A percentile compares a stretch with the other conserved stretches of the same genome.
Conservation (phyloP, 1,140 invertebrate species). For the Hormaphis cornu region DNA sequence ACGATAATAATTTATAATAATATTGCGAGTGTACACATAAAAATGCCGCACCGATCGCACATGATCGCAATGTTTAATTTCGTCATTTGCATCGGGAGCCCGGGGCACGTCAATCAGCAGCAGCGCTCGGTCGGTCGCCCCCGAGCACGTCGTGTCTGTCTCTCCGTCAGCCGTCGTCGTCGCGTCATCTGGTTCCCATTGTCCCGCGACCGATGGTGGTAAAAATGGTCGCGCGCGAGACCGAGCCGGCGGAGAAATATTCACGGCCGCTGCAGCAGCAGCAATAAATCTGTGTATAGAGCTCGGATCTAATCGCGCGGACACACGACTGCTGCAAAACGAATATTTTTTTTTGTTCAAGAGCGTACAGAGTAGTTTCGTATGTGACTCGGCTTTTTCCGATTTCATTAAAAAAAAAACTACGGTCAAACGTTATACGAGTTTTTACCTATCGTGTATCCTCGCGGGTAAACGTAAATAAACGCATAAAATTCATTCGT, state of each 20-base stretch:
- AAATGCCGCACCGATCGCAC: not conserved
- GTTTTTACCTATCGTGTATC: not conserved
- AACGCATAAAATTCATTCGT: too few relatives aligned
- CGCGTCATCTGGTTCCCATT: not conserved
- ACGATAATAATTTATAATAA: constrained; percentile 8
- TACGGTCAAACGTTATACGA: too few relatives aligned
- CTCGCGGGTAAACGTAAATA: too few relatives aligned
- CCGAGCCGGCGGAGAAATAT: too few relatives aligned
- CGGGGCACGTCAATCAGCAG: constrained; percentile 19
- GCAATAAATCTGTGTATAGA: constrained; percentile 3
- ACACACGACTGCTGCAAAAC: not conserved
- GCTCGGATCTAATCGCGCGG: too few relatives aligned
- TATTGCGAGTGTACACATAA: too few relatives aligned
- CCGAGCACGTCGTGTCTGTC: too few relatives aligned
- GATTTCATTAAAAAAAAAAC: too few relatives aligned
- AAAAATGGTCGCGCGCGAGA: not conserved
- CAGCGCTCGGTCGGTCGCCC: not conserved
- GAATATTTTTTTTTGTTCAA: too few relatives aligned
- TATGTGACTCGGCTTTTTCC: too few relatives aligned
- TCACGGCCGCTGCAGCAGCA: not conserved
- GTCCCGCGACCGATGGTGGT: not conserved
- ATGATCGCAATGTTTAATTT: constrained; percentile 30
- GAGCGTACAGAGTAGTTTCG: too few relatives aligned
- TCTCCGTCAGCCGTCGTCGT: not conserved
- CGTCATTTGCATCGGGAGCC: constrained; percentile 25